Evolutionary conservation across 1,140 invertebrate species (phyloP), one percentile per base, ranked within the genome.

Genomic region (Cotesia chilonis): DNA sequence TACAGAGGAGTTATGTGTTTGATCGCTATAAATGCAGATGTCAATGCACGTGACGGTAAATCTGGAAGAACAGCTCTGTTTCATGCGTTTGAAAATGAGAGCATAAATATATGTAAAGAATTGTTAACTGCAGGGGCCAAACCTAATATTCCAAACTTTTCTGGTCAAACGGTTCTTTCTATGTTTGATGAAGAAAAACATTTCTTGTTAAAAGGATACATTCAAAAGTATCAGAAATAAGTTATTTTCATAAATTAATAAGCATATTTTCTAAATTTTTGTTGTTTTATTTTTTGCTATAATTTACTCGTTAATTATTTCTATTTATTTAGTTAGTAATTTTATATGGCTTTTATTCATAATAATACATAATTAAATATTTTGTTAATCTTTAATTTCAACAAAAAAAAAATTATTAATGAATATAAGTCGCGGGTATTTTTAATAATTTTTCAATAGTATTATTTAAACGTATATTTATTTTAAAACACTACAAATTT

Each of bases 41-140:
- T 83, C 14, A 79, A 84, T 74, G 28, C 82, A 3, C 76, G 73
- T 4, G 83, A 85, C 57, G 69, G 73, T 20, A 81, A 75, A 73
- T 83, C 81, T 2, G 83, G 83, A 4, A 77, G 82, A 69, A 84
- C 83, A 3, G n/a, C 83, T 4, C 66, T 85, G 5, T 85, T 85
- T 72, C 79, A 82, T 68, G 83, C 83, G 4, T 17, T 85, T 0
- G 83, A 85, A 52, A 77, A 78, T 57, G 20, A 73, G 10, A 60
- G 75, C 4, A n/a, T 57, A 4, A 4, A 52, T 0, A 36, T 83
- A 0, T 78, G 75, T 0, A 68, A 74, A 20, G 60, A 70, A 14
- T 59, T 85, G 5, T n/a, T 85, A 52, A 65, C 71, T 1, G 47
- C 70, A 2, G 81, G 79, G 7, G 83, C 82, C 4, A 59, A 74